Evolutionary conservation across 2,888 invertebrate genomes (phyloP).

Genomic region (Eristalis intricaria): DNA sequence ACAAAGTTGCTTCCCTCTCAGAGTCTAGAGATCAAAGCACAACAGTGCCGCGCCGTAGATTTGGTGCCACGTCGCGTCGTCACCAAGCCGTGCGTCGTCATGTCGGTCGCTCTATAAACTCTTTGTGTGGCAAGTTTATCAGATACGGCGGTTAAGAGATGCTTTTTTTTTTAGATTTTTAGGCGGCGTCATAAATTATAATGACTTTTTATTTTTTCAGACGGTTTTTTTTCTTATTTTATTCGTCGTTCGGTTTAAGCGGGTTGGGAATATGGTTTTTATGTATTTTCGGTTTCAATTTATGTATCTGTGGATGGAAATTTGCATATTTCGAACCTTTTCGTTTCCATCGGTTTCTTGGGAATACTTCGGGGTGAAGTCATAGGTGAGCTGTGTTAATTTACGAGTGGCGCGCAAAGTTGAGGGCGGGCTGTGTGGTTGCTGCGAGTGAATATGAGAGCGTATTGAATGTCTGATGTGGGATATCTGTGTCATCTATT

Average conservation of each 20-base stretch:
- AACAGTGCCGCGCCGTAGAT: neutral
- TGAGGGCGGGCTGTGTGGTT: neutral
- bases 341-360: neutral
- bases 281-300: neutral
- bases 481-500: neutral
- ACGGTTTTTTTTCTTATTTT: neutral
- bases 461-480: neutral
- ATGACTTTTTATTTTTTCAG: slow-evolving; percentile 19
- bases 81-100: neutral
- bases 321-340: neutral
- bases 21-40: neutral
- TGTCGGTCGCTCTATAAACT: neutral
- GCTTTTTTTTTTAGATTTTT: neutral
- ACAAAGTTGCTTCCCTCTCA: neutral
- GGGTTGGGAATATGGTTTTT: neutral
- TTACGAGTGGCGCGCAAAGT: neutral
- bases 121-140: neutral
- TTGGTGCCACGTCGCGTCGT: neutral
- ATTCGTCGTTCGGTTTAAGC: neutral
- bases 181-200: slow-evolving; percentile 37
- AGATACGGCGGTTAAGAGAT: neutral
- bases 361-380: neutral
- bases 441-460: neutral
- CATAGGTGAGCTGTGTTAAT: neutral
- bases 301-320: neutral